Base-by-base conservation (phyloP, 2,888 invertebrate genomes). In the Drosophila pseudotalamancana region DNA sequence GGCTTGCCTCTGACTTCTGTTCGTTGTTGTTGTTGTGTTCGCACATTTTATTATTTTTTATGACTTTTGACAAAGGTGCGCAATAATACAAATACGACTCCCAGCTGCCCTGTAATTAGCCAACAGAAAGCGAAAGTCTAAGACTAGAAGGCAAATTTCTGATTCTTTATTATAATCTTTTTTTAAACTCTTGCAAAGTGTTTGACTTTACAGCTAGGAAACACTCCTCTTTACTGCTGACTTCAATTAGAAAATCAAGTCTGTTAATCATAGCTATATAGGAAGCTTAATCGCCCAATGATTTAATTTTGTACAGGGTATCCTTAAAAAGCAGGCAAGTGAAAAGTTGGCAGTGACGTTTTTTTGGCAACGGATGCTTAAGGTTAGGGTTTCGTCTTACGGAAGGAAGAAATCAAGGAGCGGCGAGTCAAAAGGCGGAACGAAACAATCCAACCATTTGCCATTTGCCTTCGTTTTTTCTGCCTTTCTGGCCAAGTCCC, bases 11-110 rank as follows among this genome's bases (percentile, higher is more conserved):
- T 37, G 64, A 56, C 66, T 72, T 48, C 18, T 27, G 40, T 16
- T 32, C 37, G 3, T 18, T 49, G 29, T 49, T 49, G 18, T 25
- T 60, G 54, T 46, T 64, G 68, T 61, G 76, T 72, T 82, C 71
- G 77, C 84, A 87, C 87, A 81, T 81, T 87, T 81, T 81, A 81
- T 81, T 81, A 87, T 81, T 80, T 81, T 81, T 81, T 81, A 87
- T 84, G 84, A 87, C 77, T 74, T 80, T 83, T 73, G 72, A 67
- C 75, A 68, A 74, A 75, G 75, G 84, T 80, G 81, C 64, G 81
- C 49, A 55, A 53, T 53, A 32, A 18, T 23, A 43, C 43, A 54
- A 43, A 35, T 8, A 25, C 60, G 51, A 56, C 29, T 31, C 31
- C 19, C 0, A 18, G n/a, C 63, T 74, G 37, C 75, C 53, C 71